Conservation (phyloP, 2,888 invertebrate species). For the Galeruca laticollis region DNA sequence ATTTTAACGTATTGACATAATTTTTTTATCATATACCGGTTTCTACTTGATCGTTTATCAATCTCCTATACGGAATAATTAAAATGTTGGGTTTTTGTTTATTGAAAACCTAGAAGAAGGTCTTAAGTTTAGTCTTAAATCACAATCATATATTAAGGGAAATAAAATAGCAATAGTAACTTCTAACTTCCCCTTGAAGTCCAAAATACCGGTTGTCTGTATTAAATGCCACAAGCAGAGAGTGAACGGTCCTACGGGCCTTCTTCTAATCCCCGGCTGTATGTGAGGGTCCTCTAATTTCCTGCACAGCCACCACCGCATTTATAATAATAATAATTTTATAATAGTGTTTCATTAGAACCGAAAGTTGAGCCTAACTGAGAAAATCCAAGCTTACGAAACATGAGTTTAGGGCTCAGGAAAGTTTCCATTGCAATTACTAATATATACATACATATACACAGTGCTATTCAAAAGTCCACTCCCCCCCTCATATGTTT, state of each 20-base stretch:
- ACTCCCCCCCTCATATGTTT: too few species aligned
- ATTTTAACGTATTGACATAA: slow-evolving; percentile 15
- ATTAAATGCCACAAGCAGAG: slow-evolving; percentile 17
- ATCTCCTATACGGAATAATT: too few species aligned
- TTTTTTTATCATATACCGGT: not conserved
- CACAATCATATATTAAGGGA: too few species aligned
- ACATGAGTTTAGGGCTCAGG: not conserved
- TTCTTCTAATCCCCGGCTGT: slow-evolving; percentile 18
- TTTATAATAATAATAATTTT: slow-evolving; percentile 43
- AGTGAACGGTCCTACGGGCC: slow-evolving; percentile 6
- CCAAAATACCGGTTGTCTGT: slow-evolving; percentile 1
- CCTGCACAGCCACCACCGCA: slow-evolving; percentile 35
- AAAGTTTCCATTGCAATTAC: not conserved
- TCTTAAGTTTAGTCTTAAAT: too few species aligned
- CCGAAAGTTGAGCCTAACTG: slow-evolving; percentile 26
- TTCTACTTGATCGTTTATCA: not conserved
- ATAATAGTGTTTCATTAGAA: slow-evolving; percentile 25
- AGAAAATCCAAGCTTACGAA: slow-evolving; percentile 5
- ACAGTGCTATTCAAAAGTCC: too few species aligned
- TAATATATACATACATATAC: too few species aligned
- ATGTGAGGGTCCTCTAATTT: slow-evolving; percentile 38
- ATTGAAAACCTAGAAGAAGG: too few species aligned
- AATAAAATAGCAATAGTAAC: not conserved
- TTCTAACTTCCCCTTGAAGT: not conserved
- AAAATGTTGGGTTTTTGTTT: too few species aligned